Percentiles rank a stretch among this genome's conserved stretches.
These are phyloP conservation scores for Rhabdornis inornatus DNA, from an alignment of 2,113 vertebrate species.

Conservation along the genomic window DNA sequence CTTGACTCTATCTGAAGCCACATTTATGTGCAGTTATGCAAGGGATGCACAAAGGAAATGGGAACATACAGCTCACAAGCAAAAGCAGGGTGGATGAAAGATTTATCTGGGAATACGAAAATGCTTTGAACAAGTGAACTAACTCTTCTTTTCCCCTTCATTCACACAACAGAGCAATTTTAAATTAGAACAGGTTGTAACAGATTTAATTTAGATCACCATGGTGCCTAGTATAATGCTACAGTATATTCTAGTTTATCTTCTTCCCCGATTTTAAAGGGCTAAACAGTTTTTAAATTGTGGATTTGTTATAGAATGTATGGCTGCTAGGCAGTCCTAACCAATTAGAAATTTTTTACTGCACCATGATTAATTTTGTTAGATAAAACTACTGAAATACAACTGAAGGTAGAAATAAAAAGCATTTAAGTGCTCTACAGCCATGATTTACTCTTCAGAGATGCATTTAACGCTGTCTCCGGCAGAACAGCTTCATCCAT, in stretches of 20 bases:
- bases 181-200: conserved; percentile 58
- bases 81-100: background rate
- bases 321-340: background rate
- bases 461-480: conserved; percentile 57
- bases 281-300: conserved; percentile 20
- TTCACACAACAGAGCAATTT: background rate
- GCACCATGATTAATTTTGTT: conserved; percentile 38
- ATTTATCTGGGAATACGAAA: conserved; percentile 17
- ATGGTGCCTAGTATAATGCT: conserved; percentile 28
- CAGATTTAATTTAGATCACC: conserved; percentile 65
- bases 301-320: conserved; percentile 1
- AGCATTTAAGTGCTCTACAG: conserved; percentile 39
- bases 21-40: background rate
- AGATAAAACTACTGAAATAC: conserved; percentile 50
- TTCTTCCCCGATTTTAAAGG: background rate
- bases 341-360: conserved; percentile 23
- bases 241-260: conserved; percentile 33
- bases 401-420: conserved; percentile 57
- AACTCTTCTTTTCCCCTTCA: conserved; percentile 26
- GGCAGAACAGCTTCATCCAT: conserved; percentile 54
- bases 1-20: background rate
- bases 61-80: background rate
- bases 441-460: conserved; percentile 50
- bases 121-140: conserved; percentile 7
- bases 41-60: background rate